Base-by-base conservation (phyloP, 2,113 vertebrate species). In the Thunnus thynnus region DNA sequence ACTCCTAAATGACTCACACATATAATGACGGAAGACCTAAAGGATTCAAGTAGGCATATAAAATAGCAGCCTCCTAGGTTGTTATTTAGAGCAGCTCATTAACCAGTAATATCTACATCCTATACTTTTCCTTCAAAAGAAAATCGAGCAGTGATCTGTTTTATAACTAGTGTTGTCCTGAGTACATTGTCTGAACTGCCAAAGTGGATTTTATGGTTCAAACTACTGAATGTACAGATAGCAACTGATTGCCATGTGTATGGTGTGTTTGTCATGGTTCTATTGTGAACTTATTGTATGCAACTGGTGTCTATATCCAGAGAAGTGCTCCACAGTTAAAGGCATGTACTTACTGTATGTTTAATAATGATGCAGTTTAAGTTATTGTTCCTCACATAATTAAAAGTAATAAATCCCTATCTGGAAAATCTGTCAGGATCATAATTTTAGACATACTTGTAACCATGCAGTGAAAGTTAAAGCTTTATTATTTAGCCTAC, bases 141-240 rank as follows among this genome's bases (percentile, higher is more conserved):
- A 20, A 30, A 32, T 27, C 1, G 2, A 17, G 27, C 25, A 17
- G 5, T 57, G 41, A 13, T 48, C 5, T 2, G 13, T 41, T 63
- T 63, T 4, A 75, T 16, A 32, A 47, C 6, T 2, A 57, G 30
- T 22, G 22, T 22, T 12, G 4, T 48, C 22, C 51, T 7, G 4
- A 36, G 5, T 36, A 36, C 32, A 36, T 36, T 36, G 32, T 13
- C 16, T 56, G 11, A 30, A 61, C 52, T 16, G 18, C 27, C 54
- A 12, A 8, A 41, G 32, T 46, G 20, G 56, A 52, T 22, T 80
- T 76, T 51, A 41, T 58, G 51, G 62, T n/a, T 79, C 22, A 46
- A 36, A 1, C 22, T 22, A 22, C 22, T 36, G 32, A 36, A 7
- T 7, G 7, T 36, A 6, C 32, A 36, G 32, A 36, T 36, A 7